Evolutionary conservation across 1,140 invertebrate genomes (phyloP).

Genomic region (Phenacoccus solenopsis): DNA sequence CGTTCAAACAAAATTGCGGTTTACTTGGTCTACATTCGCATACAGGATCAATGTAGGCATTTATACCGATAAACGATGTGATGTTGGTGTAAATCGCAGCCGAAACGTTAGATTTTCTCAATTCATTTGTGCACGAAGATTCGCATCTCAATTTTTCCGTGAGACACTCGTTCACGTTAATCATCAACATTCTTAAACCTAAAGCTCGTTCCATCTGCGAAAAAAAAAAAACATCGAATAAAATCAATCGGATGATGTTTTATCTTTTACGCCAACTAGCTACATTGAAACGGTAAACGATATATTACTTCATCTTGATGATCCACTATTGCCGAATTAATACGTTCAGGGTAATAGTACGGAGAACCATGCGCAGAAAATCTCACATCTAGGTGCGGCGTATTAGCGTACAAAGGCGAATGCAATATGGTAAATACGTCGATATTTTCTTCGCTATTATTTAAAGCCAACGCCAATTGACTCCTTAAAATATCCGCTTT

Average conservation of each 20-base stretch:
- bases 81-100: slow-evolving; percentile 74
- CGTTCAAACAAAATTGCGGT: slow-evolving; percentile 61
- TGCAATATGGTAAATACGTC: slow-evolving; percentile 82
- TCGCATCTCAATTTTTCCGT: slow-evolving; percentile 57
- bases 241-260: too few relatives aligned
- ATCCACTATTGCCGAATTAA: slow-evolving; percentile 61
- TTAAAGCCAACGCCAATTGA: slow-evolving; percentile 56
- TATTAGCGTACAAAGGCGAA: slow-evolving; percentile 46
- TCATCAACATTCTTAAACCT: slow-evolving; percentile 58
- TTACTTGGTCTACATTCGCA: slow-evolving; percentile 50
- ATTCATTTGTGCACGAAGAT: slow-evolving; percentile 53
- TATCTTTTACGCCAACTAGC: too few relatives aligned
- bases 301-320: slow-evolving; percentile 53
- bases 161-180: slow-evolving; percentile 78
- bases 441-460: slow-evolving; percentile 64
- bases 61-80: slow-evolving; percentile 78
- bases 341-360: slow-evolving; percentile 70
- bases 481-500: slow-evolving; percentile 57
- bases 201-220: slow-evolving; percentile 52
- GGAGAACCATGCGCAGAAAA: slow-evolving; percentile 87
- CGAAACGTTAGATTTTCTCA: slow-evolving; percentile 56
- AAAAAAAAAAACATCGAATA: slow-evolving; percentile 15
- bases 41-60: slow-evolving; percentile 58
- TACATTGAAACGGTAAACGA: slow-evolving; percentile 13
- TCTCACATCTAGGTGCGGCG: slow-evolving; percentile 57